phyloP scores from a whole-genome alignment of 1,140 invertebrate genomes.

The Episyrphus balteatus region DNA sequence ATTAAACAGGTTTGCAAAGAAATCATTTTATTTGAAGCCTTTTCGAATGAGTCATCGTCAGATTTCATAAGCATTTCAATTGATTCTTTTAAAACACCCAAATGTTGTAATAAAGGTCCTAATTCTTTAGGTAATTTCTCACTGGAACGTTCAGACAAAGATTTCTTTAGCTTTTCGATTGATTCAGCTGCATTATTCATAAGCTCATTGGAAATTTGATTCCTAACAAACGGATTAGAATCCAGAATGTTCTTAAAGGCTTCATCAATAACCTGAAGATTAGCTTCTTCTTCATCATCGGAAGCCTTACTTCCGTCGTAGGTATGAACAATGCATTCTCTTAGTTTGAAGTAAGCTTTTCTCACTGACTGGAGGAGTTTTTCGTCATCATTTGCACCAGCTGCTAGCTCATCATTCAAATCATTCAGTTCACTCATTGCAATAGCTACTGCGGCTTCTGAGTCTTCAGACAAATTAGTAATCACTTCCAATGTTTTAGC shows the following conservation, averaged over 20 bases:
- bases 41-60: conserved; percentile 5
- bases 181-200: too few relatives aligned
- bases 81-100: too few relatives aligned
- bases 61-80: too few relatives aligned
- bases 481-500: not conserved
- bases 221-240: too few relatives aligned
- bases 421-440: too few relatives aligned
- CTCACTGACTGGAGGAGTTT: conserved; percentile 3
- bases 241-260: too few relatives aligned
- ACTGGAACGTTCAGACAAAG: too few relatives aligned
- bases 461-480: not conserved
- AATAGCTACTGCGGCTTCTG: not conserved
- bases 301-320: conserved; percentile 16
- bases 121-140: too few relatives aligned
- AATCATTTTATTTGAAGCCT: conserved; percentile 21
- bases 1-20: conserved; percentile 24
- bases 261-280: too few relatives aligned
- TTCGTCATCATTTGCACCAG: conserved; percentile 9
- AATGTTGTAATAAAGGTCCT: too few relatives aligned
- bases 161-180: too few relatives aligned
- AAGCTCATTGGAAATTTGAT: too few relatives aligned
- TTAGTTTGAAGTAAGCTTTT: conserved; percentile 23
- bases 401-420: conserved; percentile 8
- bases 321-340: conserved; percentile 29
- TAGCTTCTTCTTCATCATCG: conserved; percentile 3